Percentiles rank a stretch among this genome's conserved stretches.
These are phyloP conservation scores for Poecilia velifera DNA, from an alignment of 2,797 vertebrate species.

Conservation along the genomic window DNA sequence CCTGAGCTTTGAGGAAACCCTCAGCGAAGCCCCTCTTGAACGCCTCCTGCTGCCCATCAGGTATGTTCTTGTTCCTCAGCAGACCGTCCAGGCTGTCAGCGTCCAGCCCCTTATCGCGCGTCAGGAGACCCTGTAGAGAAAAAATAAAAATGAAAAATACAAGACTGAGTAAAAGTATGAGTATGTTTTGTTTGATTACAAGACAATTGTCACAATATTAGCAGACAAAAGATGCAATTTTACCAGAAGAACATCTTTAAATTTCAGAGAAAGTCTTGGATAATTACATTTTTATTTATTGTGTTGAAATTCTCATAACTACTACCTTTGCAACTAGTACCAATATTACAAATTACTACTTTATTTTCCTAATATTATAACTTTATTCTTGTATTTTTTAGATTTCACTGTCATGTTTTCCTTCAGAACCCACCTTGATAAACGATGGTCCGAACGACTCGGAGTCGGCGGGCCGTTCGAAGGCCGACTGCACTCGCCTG, in stretches of 20 bases:
- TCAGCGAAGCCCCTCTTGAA: constrained; percentile 98
- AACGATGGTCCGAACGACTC: constrained; percentile 88
- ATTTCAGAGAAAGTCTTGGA: no score
- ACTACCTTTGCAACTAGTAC: no score
- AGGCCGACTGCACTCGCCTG: constrained; percentile 84
- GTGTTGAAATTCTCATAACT: no score
- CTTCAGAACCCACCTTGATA: constrained; percentile 81
- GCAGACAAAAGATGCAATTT: no score
- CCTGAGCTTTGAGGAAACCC: constrained; percentile 95
- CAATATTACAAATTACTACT: no score
- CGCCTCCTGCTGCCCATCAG: constrained; percentile 91
- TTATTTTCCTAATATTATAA: no score
- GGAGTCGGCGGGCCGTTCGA: constrained; percentile 83
- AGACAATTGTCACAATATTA: no score
- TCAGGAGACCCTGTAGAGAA: constrained; percentile 85
- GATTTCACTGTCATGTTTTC: no score
- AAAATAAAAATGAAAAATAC: background rate
- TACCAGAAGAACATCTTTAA: no score
- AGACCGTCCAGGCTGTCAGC: constrained; percentile 90
- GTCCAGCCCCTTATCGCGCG: constrained; percentile 87
- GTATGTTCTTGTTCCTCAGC: constrained; percentile 91
- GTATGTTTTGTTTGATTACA: no score
- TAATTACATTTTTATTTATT: no score
- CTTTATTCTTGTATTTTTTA: no score
- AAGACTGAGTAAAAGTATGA: background rate